phyloP scores from a whole-genome alignment of 2,113 vertebrate species.

The Malurus alboscapulatus region DNA sequence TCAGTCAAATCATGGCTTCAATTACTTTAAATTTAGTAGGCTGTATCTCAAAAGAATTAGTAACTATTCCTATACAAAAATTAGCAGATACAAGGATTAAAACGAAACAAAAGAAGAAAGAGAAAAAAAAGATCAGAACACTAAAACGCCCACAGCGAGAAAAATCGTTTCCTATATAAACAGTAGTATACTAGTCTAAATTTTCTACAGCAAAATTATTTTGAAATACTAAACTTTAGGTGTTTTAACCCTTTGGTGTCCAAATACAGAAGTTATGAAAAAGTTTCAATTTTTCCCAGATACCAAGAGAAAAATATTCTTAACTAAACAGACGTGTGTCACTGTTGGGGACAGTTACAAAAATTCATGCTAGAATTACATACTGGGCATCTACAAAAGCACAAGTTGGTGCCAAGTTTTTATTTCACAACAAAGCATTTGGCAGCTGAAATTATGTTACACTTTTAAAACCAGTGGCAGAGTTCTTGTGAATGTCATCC shows the following conservation, averaged over 20 bases:
- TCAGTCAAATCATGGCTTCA: slow-evolving; percentile 78
- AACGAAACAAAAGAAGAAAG: slow-evolving; percentile 60
- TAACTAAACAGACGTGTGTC: not conserved
- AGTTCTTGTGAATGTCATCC: not conserved
- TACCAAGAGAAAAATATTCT: slow-evolving; percentile 52
- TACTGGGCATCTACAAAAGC: slow-evolving; percentile 53
- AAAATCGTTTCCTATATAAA: slow-evolving; percentile 54
- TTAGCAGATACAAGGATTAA: slow-evolving; percentile 81
- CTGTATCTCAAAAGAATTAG: slow-evolving; percentile 79
- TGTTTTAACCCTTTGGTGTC: slow-evolving; percentile 83
- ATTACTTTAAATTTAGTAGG: slow-evolving; percentile 81
- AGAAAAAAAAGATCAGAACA: slow-evolving; percentile 70
- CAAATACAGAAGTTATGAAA: slow-evolving; percentile 63
- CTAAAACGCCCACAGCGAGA: slow-evolving; percentile 70
- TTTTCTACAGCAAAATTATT: slow-evolving; percentile 60
- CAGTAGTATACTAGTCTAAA: slow-evolving; percentile 67
- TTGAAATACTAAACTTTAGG: slow-evolving; percentile 41
- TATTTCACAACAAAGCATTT: slow-evolving; percentile 53
- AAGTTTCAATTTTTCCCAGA: slow-evolving; percentile 30
- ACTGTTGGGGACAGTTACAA: slow-evolving; percentile 24
- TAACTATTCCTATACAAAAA: slow-evolving; percentile 80
- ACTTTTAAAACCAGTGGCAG: not conserved
- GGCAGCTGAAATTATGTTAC: slow-evolving; percentile 1
- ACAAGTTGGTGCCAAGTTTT: slow-evolving; percentile 80
- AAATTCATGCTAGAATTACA: slow-evolving; percentile 29